These are phyloP conservation scores for Chloropsis cyanopogon DNA, from an alignment of 2,113 vertebrate species.

Conservation along the genomic window DNA sequence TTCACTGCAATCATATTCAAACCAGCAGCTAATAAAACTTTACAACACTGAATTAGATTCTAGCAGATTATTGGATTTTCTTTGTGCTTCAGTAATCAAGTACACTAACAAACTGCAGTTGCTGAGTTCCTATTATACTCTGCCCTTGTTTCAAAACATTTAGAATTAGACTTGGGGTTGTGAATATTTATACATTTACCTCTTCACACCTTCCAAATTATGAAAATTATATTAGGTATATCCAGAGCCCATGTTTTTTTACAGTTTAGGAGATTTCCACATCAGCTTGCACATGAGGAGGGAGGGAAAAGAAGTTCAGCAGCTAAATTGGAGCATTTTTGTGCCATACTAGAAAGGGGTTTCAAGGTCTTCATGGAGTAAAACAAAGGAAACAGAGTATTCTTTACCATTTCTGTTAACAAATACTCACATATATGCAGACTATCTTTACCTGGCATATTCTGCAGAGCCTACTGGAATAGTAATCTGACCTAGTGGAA, in stretches of 20 bases:
- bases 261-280: not conserved
- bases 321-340: not conserved
- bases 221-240: not conserved
- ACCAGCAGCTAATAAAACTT: not conserved
- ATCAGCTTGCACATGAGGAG: not conserved
- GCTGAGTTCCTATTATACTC: not conserved
- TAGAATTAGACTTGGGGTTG: not conserved
- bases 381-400: not conserved
- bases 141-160: not conserved
- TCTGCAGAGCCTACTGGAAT: not conserved
- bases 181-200: not conserved
- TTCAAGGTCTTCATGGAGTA: not conserved
- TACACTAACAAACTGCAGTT: not conserved
- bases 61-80: not conserved
- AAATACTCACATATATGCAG: not conserved
- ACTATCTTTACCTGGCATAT: not conserved
- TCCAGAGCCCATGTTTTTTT: not conserved
- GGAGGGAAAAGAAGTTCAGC: not conserved
- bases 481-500: not conserved
- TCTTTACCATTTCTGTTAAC: not conserved
- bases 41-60: not conserved
- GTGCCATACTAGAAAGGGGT: not conserved
- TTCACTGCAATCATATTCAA: not conserved
- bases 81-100: not conserved
- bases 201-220: not conserved